Conservation (phyloP, 2,113 vertebrate genomes). For the Alligator sinensis region DNA sequence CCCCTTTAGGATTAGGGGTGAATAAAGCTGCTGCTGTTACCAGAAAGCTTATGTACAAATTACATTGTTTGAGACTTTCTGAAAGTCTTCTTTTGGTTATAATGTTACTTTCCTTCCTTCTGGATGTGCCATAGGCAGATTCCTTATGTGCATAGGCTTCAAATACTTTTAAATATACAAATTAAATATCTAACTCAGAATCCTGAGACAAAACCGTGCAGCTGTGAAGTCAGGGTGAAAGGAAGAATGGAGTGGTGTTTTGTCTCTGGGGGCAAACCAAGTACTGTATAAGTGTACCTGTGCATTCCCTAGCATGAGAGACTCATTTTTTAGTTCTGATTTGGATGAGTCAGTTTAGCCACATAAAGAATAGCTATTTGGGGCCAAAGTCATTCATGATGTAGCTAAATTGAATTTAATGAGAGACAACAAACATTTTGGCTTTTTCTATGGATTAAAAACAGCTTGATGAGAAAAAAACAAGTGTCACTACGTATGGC, state of each 20-base stretch:
- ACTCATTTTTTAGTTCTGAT: neutral
- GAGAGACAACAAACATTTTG: neutral
- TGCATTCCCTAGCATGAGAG: neutral
- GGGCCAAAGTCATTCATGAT: neutral
- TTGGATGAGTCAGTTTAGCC: neutral
- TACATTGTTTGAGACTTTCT: neutral
- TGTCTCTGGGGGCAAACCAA: too few species aligned
- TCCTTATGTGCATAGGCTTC: rapidly evolving
- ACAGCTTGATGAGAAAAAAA: neutral
- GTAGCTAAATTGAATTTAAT: neutral
- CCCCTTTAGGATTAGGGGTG: neutral
- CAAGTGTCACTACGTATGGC: neutral
- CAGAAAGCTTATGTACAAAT: neutral
- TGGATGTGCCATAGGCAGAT: neutral
- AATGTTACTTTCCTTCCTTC: neutral
- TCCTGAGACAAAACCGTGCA: neutral
- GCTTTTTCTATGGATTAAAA: neutral
- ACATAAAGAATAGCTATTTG: neutral
- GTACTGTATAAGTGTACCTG: neutral
- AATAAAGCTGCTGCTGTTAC: neutral
- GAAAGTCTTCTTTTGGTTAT: neutral
- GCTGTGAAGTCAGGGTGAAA: neutral
- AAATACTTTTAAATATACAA: neutral
- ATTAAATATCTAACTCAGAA: neutral
- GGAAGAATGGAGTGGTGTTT: neutral